Percentiles rank a stretch among this genome's conserved stretches.
phyloP scores from a whole-genome alignment of 2,113 vertebrate genomes.

The Mus pahari region DNA sequence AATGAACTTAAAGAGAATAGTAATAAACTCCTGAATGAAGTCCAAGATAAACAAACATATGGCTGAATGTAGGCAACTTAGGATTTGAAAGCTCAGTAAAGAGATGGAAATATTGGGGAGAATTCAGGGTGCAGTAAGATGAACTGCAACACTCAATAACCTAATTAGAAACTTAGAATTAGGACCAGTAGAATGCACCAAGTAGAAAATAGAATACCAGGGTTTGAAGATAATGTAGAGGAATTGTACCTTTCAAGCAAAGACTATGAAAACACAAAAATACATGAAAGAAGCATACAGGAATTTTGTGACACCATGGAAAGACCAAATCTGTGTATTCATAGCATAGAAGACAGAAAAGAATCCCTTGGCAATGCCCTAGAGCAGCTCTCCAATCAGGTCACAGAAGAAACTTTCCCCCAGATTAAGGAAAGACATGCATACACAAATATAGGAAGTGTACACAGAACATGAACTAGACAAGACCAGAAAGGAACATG shows the following conservation, averaged over 20 bases:
- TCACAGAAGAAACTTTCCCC: not conserved
- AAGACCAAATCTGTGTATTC: not conserved
- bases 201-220: not conserved
- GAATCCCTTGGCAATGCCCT: not conserved
- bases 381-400: not conserved
- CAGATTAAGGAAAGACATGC: not conserved
- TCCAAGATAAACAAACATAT: not conserved
- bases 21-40: not conserved
- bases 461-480: not conserved
- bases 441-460: not conserved
- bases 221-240: not conserved
- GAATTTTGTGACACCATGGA: not conserved
- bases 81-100: not conserved
- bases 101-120: not conserved
- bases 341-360: not conserved
- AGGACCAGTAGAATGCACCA: not conserved
- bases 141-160: not conserved
- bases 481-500: not conserved
- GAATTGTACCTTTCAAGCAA: not conserved
- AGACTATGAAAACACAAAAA: not conserved
- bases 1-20: not conserved
- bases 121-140: not conserved
- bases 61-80: not conserved
- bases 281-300: not conserved
- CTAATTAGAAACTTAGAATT: not conserved